Percentiles rank a stretch among this genome's conserved stretches.
These are phyloP conservation scores for Drosophila mimica DNA, from an alignment of 2,888 invertebrate genomes.

Conservation along the genomic window DNA sequence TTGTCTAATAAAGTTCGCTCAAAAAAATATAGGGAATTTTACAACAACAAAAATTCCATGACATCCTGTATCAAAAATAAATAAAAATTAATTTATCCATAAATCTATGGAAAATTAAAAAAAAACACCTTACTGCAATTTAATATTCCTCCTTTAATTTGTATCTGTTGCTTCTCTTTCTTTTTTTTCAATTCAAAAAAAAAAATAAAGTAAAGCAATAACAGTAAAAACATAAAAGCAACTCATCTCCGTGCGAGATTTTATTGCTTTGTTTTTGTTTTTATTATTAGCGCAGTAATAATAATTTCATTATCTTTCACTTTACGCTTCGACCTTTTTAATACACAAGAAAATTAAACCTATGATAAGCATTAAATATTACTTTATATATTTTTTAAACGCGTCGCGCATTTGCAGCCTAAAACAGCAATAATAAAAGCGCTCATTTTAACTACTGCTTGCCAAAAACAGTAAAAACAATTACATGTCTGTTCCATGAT, in stretches of 20 bases:
- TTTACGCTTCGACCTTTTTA: not conserved
- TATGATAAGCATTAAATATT: not conserved
- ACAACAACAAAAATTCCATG: not conserved
- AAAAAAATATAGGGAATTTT: not conserved
- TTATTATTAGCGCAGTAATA: not conserved
- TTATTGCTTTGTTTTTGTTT: not conserved
- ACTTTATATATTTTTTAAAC: not conserved
- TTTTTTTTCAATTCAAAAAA: not conserved
- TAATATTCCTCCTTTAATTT: not conserved
- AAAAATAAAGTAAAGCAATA: not conserved
- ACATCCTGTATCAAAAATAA: not conserved
- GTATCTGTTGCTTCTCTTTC: not conserved
- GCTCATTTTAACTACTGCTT: not conserved
- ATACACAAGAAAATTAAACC: not conserved
- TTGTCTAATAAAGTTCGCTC: not conserved
- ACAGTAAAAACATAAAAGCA: not conserved
- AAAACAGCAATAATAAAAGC: not conserved
- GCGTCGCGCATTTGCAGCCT: not conserved
- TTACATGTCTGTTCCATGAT: not conserved
- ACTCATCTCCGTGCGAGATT: not conserved
- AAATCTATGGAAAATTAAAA: not conserved
- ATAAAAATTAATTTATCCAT: not conserved
- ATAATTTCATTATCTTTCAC: not conserved
- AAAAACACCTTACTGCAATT: not conserved
- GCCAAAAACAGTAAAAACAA: not conserved